Evolutionary conservation across 2,113 vertebrate genomes (phyloP).

Genomic region (Heterotis niloticus): DNA sequence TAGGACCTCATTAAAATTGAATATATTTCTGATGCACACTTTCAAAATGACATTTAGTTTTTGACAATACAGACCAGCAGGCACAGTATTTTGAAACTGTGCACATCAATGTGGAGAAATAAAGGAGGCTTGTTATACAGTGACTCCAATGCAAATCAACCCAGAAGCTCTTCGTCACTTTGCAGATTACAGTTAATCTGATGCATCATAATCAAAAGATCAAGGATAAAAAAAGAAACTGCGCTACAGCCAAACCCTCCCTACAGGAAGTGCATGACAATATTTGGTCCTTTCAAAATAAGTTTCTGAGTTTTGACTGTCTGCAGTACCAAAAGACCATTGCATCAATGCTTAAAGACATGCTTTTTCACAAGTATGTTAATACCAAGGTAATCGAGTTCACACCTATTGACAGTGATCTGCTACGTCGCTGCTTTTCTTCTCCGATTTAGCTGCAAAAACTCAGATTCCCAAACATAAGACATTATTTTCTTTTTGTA

Average conservation of each 20-base stretch:
- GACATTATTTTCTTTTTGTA: background rate
- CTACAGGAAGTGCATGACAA: conserved; percentile 33
- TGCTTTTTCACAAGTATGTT: background rate
- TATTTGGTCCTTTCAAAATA: background rate
- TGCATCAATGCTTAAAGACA: background rate
- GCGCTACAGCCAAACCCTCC: background rate
- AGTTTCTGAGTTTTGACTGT: background rate
- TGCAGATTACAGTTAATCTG: conserved; percentile 30
- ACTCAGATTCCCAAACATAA: background rate
- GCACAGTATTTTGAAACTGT: no score
- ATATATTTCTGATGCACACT: background rate
- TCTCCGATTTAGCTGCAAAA: background rate
- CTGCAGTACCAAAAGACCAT: background rate
- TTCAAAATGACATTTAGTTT: background rate
- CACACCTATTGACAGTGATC: background rate
- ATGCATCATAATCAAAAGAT: conserved; percentile 21
- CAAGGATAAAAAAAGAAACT: background rate
- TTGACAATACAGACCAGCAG: background rate
- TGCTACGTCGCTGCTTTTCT: background rate
- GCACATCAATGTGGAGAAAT: background rate
- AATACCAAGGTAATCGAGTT: background rate
- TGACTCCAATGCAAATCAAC: conserved; percentile 39
- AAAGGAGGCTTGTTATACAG: conserved; percentile 3
- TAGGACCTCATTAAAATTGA: no score
- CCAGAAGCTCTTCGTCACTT: conserved; percentile 25